Conservation (phyloP, 2,888 invertebrate genomes). For the Hirtodrosophila histrioides region DNA sequence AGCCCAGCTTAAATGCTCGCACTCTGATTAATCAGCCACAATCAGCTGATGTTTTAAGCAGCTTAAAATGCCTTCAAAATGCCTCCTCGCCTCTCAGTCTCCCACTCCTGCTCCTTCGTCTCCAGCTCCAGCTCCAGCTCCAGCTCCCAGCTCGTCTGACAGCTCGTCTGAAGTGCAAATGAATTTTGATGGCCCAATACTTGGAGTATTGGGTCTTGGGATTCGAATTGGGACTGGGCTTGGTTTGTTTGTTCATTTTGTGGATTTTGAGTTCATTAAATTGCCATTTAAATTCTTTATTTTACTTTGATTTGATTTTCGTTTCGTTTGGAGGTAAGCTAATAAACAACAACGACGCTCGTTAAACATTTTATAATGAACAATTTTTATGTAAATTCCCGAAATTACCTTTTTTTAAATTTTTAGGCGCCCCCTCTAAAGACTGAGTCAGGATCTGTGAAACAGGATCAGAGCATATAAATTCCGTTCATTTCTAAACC, state of each 20-base stretch:
- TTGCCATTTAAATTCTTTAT: conserved; percentile 75
- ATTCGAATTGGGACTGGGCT: conserved; percentile 1
- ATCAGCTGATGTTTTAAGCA: conserved; percentile 80
- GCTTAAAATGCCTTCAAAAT: conserved; percentile 67
- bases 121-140: background rate
- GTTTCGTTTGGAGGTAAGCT: conserved; percentile 19
- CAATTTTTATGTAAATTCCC: conserved; percentile 77
- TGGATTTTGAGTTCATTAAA: conserved; percentile 80
- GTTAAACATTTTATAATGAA: conserved; percentile 54
- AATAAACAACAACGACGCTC: conserved; percentile 58
- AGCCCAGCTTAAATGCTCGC: conserved; percentile 73
- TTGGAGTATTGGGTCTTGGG: conserved; percentile 29
- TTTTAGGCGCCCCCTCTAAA: conserved; percentile 50
- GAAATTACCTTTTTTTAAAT: conserved; percentile 57
- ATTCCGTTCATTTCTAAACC: conserved; percentile 25
- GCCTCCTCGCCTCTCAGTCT: conserved; percentile 18
- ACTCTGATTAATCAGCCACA: conserved; percentile 80
- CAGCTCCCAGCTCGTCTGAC: conserved; percentile 31
- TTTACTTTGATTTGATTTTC: conserved; percentile 59
- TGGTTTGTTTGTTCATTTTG: conserved; percentile 61
- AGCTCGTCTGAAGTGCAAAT: conserved; percentile 66
- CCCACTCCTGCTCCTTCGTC: background rate
- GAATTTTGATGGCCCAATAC: conserved; percentile 78
- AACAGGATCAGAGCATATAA: conserved; percentile 23
- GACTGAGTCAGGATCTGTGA: background rate